A percentile compares a stretch with the other conserved stretches of the same genome.
Conservation (phyloP, 2,797 vertebrate genomes). For the Luscinia luscinia region DNA sequence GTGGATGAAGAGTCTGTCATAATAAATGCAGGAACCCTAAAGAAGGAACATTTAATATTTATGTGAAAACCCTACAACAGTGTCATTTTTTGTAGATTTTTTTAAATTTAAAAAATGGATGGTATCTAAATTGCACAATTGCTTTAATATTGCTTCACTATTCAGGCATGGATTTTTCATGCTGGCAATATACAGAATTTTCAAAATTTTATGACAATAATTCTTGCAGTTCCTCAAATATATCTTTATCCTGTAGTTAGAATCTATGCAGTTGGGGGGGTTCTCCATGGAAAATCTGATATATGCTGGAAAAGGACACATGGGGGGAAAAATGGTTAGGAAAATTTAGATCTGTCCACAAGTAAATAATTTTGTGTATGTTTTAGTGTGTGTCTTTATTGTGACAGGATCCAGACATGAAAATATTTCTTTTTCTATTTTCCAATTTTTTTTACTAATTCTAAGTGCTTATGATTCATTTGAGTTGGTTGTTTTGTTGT, state of each 20-base stretch:
- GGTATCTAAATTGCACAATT: not conserved
- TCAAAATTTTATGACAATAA: not conserved
- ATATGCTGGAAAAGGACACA: not conserved
- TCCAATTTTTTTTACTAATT: not conserved
- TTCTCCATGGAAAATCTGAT: not conserved
- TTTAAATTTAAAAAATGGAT: not conserved
- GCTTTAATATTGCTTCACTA: not conserved
- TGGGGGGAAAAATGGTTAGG: not conserved
- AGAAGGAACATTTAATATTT: not conserved
- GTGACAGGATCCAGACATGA: not conserved
- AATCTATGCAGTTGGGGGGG: rapidly evolving
- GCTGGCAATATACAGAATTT: not conserved
- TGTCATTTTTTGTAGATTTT: not conserved
- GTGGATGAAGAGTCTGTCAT: not conserved
- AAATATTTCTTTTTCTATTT: not conserved
- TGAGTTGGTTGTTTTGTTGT: not conserved
- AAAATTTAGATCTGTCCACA: not conserved
- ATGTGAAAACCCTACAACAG: not conserved
- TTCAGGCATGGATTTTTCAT: not conserved
- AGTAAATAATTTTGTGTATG: not conserved
- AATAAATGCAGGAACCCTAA: not conserved
- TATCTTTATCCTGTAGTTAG: not conserved
- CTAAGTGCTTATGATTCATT: not conserved
- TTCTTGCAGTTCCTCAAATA: not conserved
- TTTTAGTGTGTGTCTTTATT: not conserved